Conservation (phyloP, 2,888 invertebrate species). For the Drosophila demipolita region DNA sequence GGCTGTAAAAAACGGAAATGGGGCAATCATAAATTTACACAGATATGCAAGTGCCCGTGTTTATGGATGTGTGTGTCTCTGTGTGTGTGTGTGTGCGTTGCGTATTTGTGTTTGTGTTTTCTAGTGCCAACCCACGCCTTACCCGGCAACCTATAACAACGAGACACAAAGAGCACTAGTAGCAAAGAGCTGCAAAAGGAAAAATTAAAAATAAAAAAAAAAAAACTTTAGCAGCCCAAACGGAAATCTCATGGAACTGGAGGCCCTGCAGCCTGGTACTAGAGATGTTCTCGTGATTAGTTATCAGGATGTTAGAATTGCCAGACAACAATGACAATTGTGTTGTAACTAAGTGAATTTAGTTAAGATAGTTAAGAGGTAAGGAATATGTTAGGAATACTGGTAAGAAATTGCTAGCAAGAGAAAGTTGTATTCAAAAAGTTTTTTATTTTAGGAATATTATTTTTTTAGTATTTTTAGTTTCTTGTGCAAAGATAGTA, state of each 20-base stretch:
- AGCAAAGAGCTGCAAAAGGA: conserved; percentile 23
- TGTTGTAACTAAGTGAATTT: too few relatives aligned
- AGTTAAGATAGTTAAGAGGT: neutral
- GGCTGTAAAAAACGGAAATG: conserved; percentile 83
- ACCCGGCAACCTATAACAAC: conserved; percentile 30
- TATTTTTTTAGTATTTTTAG: neutral
- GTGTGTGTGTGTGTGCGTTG: conserved; percentile 14
- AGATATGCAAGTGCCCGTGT: conserved; percentile 79
- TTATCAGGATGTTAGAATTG: neutral
- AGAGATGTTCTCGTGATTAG: conserved; percentile 48
- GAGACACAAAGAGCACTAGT: conserved; percentile 53
- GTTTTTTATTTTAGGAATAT: neutral
- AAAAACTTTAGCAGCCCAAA: conserved; percentile 29
- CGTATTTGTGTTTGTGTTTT: conserved; percentile 8
- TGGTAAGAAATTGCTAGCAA: neutral
- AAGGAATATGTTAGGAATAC: neutral
- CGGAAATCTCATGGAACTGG: conserved; percentile 53
- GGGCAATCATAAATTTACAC: conserved; percentile 85
- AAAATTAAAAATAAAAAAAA: conserved; percentile 6
- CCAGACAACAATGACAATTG: neutral
- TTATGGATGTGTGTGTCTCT: conserved; percentile 12
- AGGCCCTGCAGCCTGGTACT: conserved; percentile 15
- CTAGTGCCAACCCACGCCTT: conserved; percentile 8
- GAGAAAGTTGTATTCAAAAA: neutral
- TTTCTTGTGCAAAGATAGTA: neutral